These are phyloP conservation scores for Monochamus alternatus DNA, from an alignment of 2,888 invertebrate species.

Conservation along the genomic window DNA sequence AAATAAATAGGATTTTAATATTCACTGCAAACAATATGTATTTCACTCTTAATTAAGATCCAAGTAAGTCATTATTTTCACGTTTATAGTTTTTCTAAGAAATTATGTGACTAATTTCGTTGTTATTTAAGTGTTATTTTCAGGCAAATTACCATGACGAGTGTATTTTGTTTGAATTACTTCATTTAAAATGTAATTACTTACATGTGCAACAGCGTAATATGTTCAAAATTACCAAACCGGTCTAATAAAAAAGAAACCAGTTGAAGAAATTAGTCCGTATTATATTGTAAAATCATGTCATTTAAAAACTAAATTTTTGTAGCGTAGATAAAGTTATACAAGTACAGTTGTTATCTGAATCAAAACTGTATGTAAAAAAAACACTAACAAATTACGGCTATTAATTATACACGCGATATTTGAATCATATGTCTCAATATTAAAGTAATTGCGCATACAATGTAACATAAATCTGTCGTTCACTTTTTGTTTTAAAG, in stretches of 20 bases:
- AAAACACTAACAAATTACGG: not conserved
- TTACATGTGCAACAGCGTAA: not conserved
- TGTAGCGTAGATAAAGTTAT: too few relatives aligned
- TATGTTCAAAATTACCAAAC: not conserved
- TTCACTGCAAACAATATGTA: too few relatives aligned
- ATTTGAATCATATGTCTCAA: too few relatives aligned
- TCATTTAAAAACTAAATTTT: too few relatives aligned
- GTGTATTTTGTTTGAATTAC: not conserved
- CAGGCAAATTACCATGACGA: not conserved
- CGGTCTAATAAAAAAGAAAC: not conserved
- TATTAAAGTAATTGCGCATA: too few relatives aligned
- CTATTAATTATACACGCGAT: too few relatives aligned
- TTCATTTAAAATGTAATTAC: conserved; percentile 12
- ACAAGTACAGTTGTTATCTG: too few relatives aligned
- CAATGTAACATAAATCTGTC: too few relatives aligned
- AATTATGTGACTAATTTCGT: conserved; percentile 27
- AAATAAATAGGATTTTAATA: too few relatives aligned
- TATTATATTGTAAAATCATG: too few relatives aligned
- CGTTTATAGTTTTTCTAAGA: conserved; percentile 23
- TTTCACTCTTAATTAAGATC: not conserved
- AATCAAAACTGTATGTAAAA: not conserved
- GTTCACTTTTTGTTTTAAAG: too few relatives aligned
- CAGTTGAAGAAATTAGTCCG: not conserved
- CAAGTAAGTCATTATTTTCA: conserved; percentile 6
- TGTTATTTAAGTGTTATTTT: not conserved